Base-by-base conservation (phyloP, 2,113 vertebrate genomes). In the Vulpes vulpes region DNA sequence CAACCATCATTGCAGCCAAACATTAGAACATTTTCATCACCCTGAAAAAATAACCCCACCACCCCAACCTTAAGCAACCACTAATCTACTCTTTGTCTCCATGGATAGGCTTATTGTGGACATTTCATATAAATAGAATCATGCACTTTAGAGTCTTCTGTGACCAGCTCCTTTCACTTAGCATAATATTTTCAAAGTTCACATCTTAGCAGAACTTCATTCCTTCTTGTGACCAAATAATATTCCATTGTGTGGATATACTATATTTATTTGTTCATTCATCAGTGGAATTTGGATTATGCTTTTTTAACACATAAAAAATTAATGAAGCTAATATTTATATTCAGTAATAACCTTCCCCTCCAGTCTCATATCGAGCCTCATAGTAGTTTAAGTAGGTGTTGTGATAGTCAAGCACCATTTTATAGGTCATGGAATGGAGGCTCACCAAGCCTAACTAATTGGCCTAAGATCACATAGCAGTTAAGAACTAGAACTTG, bases 241-340 rank as follows among this genome's bases (percentile, higher is more conserved):
- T 91, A 93, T 76, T 79, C 55, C 19, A 57, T 27, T 78, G 38
- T 67, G 11, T 64, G 27, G 20, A 1, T 64, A 65, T 38, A 15
- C 25, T 43, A 16, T 20, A 9, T 95, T 89, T 85, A n/a, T 92
- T 91, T 88, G 71, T n/a, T 32, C n/a, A 49, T 89, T 73, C 20
- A 53, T 69, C 35, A 38, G 14, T 74, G n/a, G 30, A 84, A 73
- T 91, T 82, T 90, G n/a, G 9, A 69, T 91, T 55, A 87, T 80
- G 67, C n/a, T 38, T 71, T 83, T 85, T 91, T 76, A 80, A 80
- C 78, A 87, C 38, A 92, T 90, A 71, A 81, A 94, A 87, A 85
- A 82, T 11, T 89, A 71, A 57, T 38, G 22, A 90, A 60, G 16
- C 57, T 88, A 74, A 32, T 82, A 74, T 57, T 94, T 96, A 69